Base-by-base conservation (phyloP, 2,888 invertebrate genomes). In the Melinaea menophilus region DNA sequence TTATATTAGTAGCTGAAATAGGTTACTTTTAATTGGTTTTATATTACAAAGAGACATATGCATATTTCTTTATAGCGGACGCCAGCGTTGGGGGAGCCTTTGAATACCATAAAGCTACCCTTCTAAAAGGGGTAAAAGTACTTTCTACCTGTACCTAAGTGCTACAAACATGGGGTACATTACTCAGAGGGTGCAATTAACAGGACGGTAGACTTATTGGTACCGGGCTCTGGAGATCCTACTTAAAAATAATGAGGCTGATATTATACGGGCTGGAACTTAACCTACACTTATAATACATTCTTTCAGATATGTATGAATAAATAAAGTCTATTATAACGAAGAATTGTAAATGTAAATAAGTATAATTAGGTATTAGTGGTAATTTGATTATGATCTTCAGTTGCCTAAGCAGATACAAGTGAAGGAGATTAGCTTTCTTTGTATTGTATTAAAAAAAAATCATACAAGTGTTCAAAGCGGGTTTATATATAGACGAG, bases 181-280 rank as follows among this genome's bases (percentile, higher is more conserved):
- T 57, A 65, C 37, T 64, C 59, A 57, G 59, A 63, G 62, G 58
- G 62, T 61, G 69, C 65, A 69, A 69, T 70, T 70, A 70, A 62
- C 59, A 51, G 59, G 59, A 60, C 56, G 55, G 54, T 56, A 59
- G 55, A 58, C 48, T 59, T 58, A 63, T 65, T 55, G 55, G 66
- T 64, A 60, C 54, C 62, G 55, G 59, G 58, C 59, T 61, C 62
- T 60, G 55, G 61, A 51, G 65, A 55, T 62, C 56, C 51, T 66
- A 63, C 62, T 68, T 65, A 61, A 56, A 62, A 63, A 68, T 67
- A 68, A 69, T 62, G 63, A 66, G 63, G 45, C 55, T 41, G 5
- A 41, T 41, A 9, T 37, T 41, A 41, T 41, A 41, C 37, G 41
- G 11, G 41, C 11, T 31, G 51, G 22, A 13, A 51, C 22, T 31